Evolutionary conservation across 2,888 invertebrate species (phyloP).

Genomic region (Ormyrus rosae): DNA sequence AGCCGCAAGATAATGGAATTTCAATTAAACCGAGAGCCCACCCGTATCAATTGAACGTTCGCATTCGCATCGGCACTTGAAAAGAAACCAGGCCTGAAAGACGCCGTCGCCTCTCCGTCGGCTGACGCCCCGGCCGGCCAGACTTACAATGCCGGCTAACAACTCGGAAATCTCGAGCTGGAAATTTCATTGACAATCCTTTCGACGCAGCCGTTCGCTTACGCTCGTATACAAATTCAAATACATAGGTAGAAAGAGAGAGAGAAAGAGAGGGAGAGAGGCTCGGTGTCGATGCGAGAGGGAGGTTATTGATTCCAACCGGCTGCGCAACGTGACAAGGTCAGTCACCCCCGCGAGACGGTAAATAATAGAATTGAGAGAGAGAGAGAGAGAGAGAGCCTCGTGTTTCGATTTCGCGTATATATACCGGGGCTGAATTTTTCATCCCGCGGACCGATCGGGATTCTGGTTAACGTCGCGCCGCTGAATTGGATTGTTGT

Average conservation of each 20-base stretch:
- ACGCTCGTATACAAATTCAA: neutral
- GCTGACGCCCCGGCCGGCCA: neutral
- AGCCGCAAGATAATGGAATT: no score
- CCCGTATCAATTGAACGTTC: no score
- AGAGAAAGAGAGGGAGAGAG: no score
- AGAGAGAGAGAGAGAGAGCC: no score
- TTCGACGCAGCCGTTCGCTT: neutral
- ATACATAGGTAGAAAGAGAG: neutral
- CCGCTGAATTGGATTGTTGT: neutral
- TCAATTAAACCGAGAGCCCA: no score
- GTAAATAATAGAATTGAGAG: constrained; percentile 39
- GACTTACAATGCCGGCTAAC: neutral
- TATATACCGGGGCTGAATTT: constrained; percentile 11
- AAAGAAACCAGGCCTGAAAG: neutral
- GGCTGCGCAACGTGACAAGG: constrained; percentile 31
- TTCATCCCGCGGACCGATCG: neutral
- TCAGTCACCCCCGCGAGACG: constrained; percentile 18
- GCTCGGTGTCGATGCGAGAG: neutral
- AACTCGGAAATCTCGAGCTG: neutral
- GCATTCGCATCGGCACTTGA: constrained; percentile 3
- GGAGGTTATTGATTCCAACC: constrained; percentile 43
- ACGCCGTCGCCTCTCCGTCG: no score
- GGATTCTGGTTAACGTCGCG: constrained; percentile 12
- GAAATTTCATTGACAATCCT: constrained; percentile 36
- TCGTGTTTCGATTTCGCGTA: neutral